phyloP scores from a whole-genome alignment of 2,113 vertebrate genomes.

The Oncorhynchus clarkii region DNA sequence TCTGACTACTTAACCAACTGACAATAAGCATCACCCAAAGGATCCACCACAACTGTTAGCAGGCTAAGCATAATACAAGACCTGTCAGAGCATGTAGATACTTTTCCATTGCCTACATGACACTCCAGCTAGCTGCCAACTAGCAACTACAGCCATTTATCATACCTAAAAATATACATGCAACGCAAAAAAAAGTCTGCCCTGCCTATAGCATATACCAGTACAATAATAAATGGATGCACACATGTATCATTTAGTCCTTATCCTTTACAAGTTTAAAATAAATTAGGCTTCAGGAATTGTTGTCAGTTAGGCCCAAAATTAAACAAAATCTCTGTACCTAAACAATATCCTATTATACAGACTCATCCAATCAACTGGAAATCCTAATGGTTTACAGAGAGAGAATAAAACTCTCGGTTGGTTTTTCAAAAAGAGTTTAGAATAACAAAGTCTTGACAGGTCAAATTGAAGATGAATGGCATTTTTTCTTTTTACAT shows the following conservation, averaged over 20 bases:
- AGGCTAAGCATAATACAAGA: no score
- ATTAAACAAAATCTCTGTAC: not conserved
- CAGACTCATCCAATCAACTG: not conserved
- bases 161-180: no score
- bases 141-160: no score
- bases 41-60: no score
- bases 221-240: not conserved
- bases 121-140: no score
- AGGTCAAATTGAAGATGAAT: constrained; percentile 4
- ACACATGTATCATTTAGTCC: not conserved
- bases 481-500: constrained; percentile 26
- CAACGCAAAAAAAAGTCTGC: no score
- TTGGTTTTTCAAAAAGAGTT: not conserved
- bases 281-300: not conserved
- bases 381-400: not conserved
- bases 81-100: no score
- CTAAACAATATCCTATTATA: not conserved
- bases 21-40: no score
- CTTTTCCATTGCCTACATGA: no score
- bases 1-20: no score
- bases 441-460: not conserved
- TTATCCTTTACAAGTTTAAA: not conserved
- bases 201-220: no score
- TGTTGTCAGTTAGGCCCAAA: not conserved
- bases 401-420: not conserved